Conservation (phyloP, 2,888 invertebrate species). For the Nymphalis polychloros region DNA sequence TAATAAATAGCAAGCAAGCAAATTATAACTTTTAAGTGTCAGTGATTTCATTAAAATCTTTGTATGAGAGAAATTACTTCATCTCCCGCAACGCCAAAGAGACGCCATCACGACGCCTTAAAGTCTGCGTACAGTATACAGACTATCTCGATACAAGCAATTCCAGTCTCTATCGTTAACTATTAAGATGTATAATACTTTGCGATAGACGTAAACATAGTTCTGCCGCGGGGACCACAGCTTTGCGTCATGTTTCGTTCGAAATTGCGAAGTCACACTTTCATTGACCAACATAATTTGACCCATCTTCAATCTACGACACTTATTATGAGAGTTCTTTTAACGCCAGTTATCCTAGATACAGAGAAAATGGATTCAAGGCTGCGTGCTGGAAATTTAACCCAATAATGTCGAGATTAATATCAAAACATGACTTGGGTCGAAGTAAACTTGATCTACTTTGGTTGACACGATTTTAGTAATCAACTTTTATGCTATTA, state of each 20-base stretch:
- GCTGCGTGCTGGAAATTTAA: constrained; percentile 40
- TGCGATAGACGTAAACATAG: background rate
- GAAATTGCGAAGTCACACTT: constrained; percentile 35
- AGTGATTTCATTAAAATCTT: constrained; percentile 33
- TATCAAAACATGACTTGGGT: constrained; percentile 41
- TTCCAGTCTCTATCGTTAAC: constrained; percentile 14
- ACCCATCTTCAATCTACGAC: constrained; percentile 11
- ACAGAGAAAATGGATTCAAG: constrained; percentile 37
- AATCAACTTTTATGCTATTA: constrained; percentile 1
- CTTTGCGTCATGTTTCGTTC: constrained; percentile 31
- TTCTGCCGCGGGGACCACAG: constrained; percentile 5
- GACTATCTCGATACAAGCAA: constrained; percentile 19
- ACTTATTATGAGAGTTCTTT: constrained; percentile 25
- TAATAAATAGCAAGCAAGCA: constrained; percentile 3
- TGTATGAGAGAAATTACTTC: constrained; percentile 33
- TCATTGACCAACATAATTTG: constrained; percentile 33
- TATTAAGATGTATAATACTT: constrained; percentile 1
- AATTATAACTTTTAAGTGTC: constrained; percentile 13
- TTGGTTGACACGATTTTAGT: constrained; percentile 31
- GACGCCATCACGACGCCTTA: constrained; percentile 41
- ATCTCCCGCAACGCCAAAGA: constrained; percentile 35
- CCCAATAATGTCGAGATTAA: constrained; percentile 42
- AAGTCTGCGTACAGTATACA: constrained; percentile 38
- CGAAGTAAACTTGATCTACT: constrained; percentile 40
- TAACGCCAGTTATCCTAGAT: constrained; percentile 34